Conservation (phyloP, 2,113 vertebrate genomes). For the Micronisus gabar region DNA sequence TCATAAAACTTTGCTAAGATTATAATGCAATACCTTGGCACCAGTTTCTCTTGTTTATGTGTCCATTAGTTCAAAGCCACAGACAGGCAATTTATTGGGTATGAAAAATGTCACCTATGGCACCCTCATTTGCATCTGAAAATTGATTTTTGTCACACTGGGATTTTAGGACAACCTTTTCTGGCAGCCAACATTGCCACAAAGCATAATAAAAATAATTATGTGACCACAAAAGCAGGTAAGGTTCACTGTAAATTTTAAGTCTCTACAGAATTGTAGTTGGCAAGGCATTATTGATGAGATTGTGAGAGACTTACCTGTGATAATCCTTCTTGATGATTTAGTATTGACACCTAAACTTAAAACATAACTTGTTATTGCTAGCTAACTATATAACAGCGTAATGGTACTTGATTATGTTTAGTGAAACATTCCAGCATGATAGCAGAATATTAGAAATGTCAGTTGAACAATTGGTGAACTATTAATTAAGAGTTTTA, state of each 20-base stretch:
- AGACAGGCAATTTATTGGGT: conserved; percentile 72
- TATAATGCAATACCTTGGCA: conserved; percentile 56
- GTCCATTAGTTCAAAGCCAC: conserved; percentile 73
- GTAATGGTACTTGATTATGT: not conserved
- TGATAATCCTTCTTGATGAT: conserved; percentile 62
- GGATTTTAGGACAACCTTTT: conserved; percentile 71
- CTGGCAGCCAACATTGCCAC: conserved; percentile 51
- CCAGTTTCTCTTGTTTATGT: conserved; percentile 70
- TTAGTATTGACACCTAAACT: conserved; percentile 65
- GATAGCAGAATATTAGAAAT: not conserved
- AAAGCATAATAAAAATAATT: conserved; percentile 74
- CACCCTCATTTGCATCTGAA: conserved; percentile 74
- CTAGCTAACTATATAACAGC: not conserved
- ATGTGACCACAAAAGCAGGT: conserved; percentile 45
- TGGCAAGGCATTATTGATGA: conserved; percentile 65
- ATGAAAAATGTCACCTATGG: conserved; percentile 72
- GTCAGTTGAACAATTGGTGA: not conserved
- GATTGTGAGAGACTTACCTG: conserved; percentile 19
- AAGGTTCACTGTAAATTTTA: conserved; percentile 57
- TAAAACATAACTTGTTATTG: conserved; percentile 21
- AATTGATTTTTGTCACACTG: conserved; percentile 78
- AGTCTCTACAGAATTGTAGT: conserved; percentile 3
- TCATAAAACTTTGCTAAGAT: conserved; percentile 27
- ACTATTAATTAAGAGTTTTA: not conserved
- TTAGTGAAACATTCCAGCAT: not conserved